Evolutionary conservation across 2,797 vertebrate species (phyloP), one percentile per base, ranked within the genome.

Genomic region (Mareca penelope): DNA sequence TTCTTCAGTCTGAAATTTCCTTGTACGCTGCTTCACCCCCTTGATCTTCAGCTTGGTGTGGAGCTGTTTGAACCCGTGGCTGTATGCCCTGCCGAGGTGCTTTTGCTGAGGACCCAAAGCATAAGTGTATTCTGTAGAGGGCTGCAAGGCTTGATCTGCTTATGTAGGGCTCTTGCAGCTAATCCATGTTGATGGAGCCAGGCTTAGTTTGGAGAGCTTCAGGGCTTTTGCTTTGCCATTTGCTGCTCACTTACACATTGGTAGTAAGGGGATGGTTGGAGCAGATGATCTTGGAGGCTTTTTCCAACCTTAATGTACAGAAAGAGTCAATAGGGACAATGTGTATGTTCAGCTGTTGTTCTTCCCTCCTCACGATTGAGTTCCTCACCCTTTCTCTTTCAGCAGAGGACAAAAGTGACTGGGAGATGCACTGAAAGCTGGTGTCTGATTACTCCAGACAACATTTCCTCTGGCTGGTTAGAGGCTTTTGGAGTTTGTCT

Each of bases 301-400:
- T 24, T 48, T 48, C 48, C 48, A 48, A 48, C 23, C 48, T 48
- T 24, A 48, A 39, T 5, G 14, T 26, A 46, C 5, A 56, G 50
- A 69, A 88, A 26, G 26, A 24, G 29, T 40, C 24, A 29, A 13
- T 7, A 77, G 26, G 23, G 46, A 60, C 44, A 68, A 6, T 15
- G 14, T 76, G 10, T 67, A 5, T 37, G 22, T 60, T 8, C 31
- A 42, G 9, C 42, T 79, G 24, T 39, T 44, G 23, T 70, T 64
- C 57, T 84, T 91, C 6, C 31, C 5, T 89, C 19, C 24, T 46
- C 40, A 8, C 1, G 2, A 12, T 3, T 75, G 33, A 46, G 63
- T 89, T 89, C 50, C 80, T 75, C 33, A n/a, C 85, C 56, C 42
- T 82, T 88, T 93, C 61, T 33, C 75, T 83, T 89, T 59, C 59